Evolutionary conservation across 1,140 invertebrate genomes (phyloP), one percentile per base, ranked within the genome.

Genomic region (Heliconius himera): DNA sequence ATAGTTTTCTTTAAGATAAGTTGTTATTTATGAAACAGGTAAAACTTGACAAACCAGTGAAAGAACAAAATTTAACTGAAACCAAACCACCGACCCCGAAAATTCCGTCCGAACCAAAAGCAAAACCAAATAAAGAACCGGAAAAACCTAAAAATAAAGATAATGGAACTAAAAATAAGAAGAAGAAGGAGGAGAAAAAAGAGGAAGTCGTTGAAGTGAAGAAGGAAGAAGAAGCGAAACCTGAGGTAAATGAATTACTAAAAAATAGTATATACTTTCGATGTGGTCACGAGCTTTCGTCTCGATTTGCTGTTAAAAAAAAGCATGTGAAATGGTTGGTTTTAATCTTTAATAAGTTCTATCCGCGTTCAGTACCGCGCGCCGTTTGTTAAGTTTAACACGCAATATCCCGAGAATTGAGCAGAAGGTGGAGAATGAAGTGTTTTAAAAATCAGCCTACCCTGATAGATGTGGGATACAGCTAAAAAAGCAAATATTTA

Each of bases 141-240:
- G 60, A 66, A 9, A 66, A 66, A 66, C 11, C 60, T 5, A 66
- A 66, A 29, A 66, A 66, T 29, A 66, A 66, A 66, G 60, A 66
- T 16, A 66, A 66, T 11, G 60, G 60, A 66, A 66, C 9, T 13
- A 89, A 91, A 80, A 91, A 84, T 76, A 94, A 94, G 80, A 94
- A 92, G 79, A 93, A 95, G 75, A 95, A 89, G 77, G 96, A 96
- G 83, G 94, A 95, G 60, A 97, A 97, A 85, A 97, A 97, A 85
- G 97, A 97, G 49, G 97, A 97, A 80, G 95, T 96, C 90, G 96
- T 96, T 84, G 82, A 91, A 36, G 96, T 96, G 60, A 95, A 95
- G 84, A 97, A 96, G 90, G 90, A 91, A 46, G 89, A 89, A 3
- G 56, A 71, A 38, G 70, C 46, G 33, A 91, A 91, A 73, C 22